Percentiles rank a stretch among this genome's conserved stretches.
phyloP scores from a whole-genome alignment of 92 coral and sea anemone genomes.

The Muricea muricata region DNA sequence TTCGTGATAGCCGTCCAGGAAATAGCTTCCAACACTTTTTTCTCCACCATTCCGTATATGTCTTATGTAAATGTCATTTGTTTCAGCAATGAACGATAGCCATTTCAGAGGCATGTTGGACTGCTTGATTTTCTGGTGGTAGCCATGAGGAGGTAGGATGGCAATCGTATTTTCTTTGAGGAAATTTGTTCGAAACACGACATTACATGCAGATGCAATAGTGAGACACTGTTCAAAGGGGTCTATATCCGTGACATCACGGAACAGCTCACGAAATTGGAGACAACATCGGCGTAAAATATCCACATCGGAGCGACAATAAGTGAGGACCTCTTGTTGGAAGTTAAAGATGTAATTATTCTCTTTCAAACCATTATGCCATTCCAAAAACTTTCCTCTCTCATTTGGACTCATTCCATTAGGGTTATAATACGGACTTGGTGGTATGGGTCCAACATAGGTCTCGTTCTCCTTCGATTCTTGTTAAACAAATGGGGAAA shows the following conservation, averaged over 20 bases:
- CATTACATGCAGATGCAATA: not conserved
- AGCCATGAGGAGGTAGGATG: not conserved
- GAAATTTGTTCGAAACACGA: not conserved
- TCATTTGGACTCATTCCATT: not conserved
- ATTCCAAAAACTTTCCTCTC: no score
- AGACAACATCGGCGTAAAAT: no score
- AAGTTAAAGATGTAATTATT: no score
- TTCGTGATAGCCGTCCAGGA: no score
- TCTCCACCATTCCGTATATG: no score
- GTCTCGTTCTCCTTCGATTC: constrained; percentile 5
- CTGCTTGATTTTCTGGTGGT: not conserved
- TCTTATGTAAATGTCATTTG: no score
- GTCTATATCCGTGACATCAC: no score
- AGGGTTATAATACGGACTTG: not conserved
- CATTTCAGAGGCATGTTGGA: not conserved
- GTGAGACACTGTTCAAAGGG: not conserved
- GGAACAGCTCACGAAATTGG: no score
- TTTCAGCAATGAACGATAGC: not conserved
- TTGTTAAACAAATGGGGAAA: not conserved
- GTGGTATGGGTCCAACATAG: constrained; percentile 38
- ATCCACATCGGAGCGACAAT: no score
- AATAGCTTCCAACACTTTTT: no score
- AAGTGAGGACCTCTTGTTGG: no score
- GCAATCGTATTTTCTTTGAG: constrained; percentile 1
- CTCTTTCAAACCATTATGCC: no score